A percentile compares a stretch with the other conserved stretches of the same genome.
Conservation (phyloP, 53 echinoderm and acorn worm species). For the Crossaster papposus region DNA sequence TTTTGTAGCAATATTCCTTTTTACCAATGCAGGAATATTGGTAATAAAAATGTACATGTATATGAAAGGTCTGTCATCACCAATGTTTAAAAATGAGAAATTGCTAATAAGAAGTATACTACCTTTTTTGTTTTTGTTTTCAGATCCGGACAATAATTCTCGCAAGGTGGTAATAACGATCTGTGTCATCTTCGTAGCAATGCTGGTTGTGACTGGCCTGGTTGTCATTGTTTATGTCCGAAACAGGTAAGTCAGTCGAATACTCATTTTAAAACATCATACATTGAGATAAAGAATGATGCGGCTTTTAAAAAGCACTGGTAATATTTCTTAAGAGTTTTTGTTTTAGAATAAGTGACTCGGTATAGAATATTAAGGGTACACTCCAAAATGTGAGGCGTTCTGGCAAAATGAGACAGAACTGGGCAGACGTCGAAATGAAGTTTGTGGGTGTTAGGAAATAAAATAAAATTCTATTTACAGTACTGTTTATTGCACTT, state of each 20-base stretch:
- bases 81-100: background rate
- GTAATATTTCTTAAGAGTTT: background rate
- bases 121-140: background rate
- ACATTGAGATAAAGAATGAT: background rate
- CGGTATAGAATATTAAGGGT: background rate
- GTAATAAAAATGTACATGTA: background rate
- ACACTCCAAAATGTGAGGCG: too few species aligned
- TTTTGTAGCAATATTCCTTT: background rate
- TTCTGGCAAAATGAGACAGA: too few species aligned
- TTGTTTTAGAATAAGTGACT: background rate
- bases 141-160: constrained; percentile 73
- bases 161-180: constrained; percentile 86
- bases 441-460: too few species aligned
- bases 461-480: too few species aligned
- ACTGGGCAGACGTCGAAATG: too few species aligned
- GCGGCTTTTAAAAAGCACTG: background rate
- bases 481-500: too few species aligned
- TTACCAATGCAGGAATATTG: background rate
- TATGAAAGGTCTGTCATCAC: background rate
- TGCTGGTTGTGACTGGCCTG: constrained; percentile 79
- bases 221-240: constrained; percentile 84
- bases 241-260: constrained; percentile 78
- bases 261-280: background rate
- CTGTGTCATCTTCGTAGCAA: constrained; percentile 82
- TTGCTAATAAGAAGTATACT: background rate